Evolutionary conservation across 1,140 invertebrate species (phyloP).

Genomic region (Drosophila sturtevanti): DNA sequence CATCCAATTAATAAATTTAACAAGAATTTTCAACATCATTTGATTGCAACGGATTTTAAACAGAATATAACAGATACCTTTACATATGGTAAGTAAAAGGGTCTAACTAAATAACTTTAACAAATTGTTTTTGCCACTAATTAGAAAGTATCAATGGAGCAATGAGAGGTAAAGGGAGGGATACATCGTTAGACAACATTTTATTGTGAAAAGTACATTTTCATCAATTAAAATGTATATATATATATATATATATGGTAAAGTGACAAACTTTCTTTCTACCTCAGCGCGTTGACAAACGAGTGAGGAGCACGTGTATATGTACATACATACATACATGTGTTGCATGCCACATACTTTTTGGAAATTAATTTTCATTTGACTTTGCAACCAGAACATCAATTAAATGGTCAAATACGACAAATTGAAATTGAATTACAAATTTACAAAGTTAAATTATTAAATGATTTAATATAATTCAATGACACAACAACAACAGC

Average conservation of each 20-base stretch:
- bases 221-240: neutral
- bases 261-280: neutral
- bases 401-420: neutral
- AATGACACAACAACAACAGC: neutral
- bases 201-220: neutral
- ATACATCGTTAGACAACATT: neutral
- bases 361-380: neutral
- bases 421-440: conserved; percentile 1
- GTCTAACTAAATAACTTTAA: too few relatives aligned
- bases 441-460: neutral
- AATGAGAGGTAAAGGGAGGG: neutral
- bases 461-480: conserved; percentile 1
- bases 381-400: neutral
- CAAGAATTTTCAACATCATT: neutral
- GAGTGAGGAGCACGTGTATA: neutral
- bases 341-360: neutral
- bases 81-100: too few relatives aligned
- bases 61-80: too few relatives aligned
- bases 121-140: neutral
- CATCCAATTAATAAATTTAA: neutral
- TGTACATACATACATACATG: too few relatives aligned
- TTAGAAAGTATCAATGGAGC: neutral
- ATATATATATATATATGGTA: too few relatives aligned
- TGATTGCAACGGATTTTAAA: too few relatives aligned
- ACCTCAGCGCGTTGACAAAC: neutral